Conservation (phyloP, 2,888 invertebrate genomes). For the Ormyrus thymus region DNA sequence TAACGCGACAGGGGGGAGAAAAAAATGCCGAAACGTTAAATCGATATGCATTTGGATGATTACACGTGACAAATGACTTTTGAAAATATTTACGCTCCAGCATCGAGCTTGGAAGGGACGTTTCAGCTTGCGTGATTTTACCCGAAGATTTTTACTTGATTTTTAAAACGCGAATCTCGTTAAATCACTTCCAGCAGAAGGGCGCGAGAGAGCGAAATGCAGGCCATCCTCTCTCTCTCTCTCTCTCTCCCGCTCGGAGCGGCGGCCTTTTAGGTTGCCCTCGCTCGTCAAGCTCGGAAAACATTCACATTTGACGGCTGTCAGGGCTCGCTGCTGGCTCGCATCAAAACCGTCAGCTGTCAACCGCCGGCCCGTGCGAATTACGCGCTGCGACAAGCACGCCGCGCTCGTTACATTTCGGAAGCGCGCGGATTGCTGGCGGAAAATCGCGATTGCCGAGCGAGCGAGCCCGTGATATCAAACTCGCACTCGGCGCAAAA, state of each 20-base stretch:
- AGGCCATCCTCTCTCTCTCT: slow-evolving; percentile 2
- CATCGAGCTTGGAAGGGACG: neutral
- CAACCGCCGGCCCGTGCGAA: slow-evolving; percentile 70
- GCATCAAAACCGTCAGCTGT: slow-evolving; percentile 70
- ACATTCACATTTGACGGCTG: slow-evolving; percentile 72
- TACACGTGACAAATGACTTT: slow-evolving; percentile 35
- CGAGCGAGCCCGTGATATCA: neutral
- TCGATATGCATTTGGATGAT: slow-evolving; percentile 18
- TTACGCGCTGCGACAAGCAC: slow-evolving; percentile 65
- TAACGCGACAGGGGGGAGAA: neutral
- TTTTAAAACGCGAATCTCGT: slow-evolving; percentile 41
- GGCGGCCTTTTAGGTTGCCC: slow-evolving; percentile 49
- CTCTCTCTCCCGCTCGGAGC: no score
- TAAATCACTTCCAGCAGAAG: slow-evolving; percentile 44
- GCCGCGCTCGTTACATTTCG: slow-evolving; percentile 53
- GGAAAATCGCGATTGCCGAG: slow-evolving; percentile 32
- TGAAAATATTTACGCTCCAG: slow-evolving; percentile 35
- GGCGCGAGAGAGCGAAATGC: slow-evolving; percentile 25
- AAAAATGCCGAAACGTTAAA: neutral
- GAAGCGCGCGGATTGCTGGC: slow-evolving; percentile 23
- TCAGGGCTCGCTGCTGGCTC: slow-evolving; percentile 64
- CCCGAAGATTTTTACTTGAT: slow-evolving; percentile 38
- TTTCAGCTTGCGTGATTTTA: slow-evolving; percentile 1
- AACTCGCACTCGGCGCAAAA: neutral
- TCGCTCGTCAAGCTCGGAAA: slow-evolving; percentile 65